phyloP scores from a whole-genome alignment of 2,797 vertebrate genomes.

The Anisognathus igniventris region DNA sequence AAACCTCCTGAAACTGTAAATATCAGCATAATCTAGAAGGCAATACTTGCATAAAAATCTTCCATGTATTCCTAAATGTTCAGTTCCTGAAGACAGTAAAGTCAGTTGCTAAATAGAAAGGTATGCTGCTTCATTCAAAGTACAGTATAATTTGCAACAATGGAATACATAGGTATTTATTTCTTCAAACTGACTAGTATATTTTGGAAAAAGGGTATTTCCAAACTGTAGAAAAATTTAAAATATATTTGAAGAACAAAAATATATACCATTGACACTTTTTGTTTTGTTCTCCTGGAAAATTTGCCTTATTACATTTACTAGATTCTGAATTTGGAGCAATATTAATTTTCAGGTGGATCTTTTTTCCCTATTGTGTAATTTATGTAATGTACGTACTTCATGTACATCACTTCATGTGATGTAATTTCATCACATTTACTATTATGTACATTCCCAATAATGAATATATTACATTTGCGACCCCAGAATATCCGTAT shows the following conservation, averaged over 20 bases:
- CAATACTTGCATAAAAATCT: background rate
- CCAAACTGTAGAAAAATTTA: background rate
- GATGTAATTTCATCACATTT: background rate
- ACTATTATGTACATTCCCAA: background rate
- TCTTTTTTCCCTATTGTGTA: background rate
- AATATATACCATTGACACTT: accelerated
- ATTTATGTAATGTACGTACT: background rate
- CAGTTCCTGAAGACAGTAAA: background rate
- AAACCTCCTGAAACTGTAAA: background rate
- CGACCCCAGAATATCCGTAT: background rate
- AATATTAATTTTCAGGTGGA: background rate
- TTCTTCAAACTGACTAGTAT: background rate
- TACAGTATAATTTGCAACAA: background rate
- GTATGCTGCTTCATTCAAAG: background rate
- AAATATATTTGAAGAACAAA: background rate
- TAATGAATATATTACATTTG: background rate
- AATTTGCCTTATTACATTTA: background rate
- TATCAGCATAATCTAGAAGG: background rate
- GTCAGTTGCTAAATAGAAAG: background rate
- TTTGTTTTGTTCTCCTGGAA: background rate
- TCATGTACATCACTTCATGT: background rate
- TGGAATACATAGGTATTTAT: background rate
- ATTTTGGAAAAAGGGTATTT: background rate
- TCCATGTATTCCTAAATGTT: background rate
- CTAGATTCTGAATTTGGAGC: background rate